Base-by-base conservation (phyloP, 2,888 invertebrate species). In the Cerceris rybyensis region DNA sequence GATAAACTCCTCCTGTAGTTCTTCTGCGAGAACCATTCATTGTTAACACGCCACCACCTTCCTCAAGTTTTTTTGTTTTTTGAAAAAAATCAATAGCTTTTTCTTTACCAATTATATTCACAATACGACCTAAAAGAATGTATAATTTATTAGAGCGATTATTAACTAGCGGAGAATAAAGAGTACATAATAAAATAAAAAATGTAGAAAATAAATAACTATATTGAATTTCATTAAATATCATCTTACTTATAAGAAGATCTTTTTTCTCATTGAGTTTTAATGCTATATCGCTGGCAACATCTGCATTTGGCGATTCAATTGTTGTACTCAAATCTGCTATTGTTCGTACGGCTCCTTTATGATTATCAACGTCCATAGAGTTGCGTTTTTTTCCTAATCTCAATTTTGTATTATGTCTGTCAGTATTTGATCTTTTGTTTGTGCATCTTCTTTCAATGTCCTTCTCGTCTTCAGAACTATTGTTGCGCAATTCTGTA, bases 1-100 rank as follows among this genome's bases (percentile, higher is more conserved):
- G 94, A 92, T 96, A 98, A 58, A 98, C 95, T 28, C 98, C 98
- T 11, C 98, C 98, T 0, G 98, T 96, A 6, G 98, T 98, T 81
- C 98, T 94, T 67, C 98, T 94, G 68, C 98, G 94, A 7, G 94
- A 94, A 60, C 96, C 96, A 92, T 97, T 97, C 95, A 96, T 95
- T 63, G 97, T 95, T 91, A 97, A 93, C 96, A 98, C 96, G n/a
- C 98, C 98, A 28, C 98, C 98, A 84, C 95, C 95, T 78, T 95
- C 95, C 93, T 98, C 98, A 69, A 97, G 94, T 86, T 95, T 94
- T 90, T 96, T 96, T n/a, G 97, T 97, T 93, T 96, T 95, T 87
- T 95, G 94, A 88, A 96, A 97, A 66, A 97, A 93, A 85, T 96
- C 94, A 77, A 97, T 94, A 7, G 97, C 95, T 89, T 96, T 95